A percentile compares a stretch with the other conserved stretches of the same genome.
Evolutionary conservation across 2,113 vertebrate species (phyloP).

Genomic region (Gopherus evgoodei): DNA sequence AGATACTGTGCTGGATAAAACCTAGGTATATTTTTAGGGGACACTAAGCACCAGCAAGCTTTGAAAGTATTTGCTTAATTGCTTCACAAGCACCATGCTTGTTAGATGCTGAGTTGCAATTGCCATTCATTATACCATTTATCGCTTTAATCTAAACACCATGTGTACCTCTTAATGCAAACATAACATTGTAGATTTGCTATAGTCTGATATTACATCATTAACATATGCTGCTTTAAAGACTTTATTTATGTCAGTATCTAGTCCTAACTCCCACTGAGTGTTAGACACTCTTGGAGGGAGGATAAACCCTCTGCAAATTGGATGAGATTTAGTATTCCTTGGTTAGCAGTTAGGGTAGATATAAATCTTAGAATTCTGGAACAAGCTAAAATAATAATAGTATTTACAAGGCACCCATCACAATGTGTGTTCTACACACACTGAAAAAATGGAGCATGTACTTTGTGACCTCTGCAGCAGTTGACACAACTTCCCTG

Average conservation of each 20-base stretch:
- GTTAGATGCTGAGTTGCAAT: background rate
- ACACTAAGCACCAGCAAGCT: background rate
- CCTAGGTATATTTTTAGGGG: conserved; percentile 25
- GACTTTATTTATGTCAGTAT: background rate
- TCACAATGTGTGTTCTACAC: background rate
- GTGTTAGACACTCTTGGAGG: fast-evolving
- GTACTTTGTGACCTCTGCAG: background rate
- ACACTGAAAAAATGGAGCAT: fast-evolving
- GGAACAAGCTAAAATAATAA: background rate
- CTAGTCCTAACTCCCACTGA: background rate
- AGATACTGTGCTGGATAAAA: conserved; percentile 6
- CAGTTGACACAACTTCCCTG: background rate
- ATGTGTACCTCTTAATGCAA: background rate
- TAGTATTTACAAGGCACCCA: background rate
- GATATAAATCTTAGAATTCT: background rate
- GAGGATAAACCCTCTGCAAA: background rate
- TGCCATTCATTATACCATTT: background rate
- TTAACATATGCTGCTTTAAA: background rate
- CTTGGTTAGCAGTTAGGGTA: background rate
- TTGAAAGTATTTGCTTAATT: background rate
- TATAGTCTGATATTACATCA: background rate
- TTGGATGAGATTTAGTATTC: background rate
- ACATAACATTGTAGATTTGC: background rate
- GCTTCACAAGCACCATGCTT: background rate
- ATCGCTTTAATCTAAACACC: background rate